Percentiles rank a stretch among this genome's conserved stretches.
phyloP scores from a whole-genome alignment of 2,113 vertebrate species.

The Pseudorectes ferrugineus region DNA sequence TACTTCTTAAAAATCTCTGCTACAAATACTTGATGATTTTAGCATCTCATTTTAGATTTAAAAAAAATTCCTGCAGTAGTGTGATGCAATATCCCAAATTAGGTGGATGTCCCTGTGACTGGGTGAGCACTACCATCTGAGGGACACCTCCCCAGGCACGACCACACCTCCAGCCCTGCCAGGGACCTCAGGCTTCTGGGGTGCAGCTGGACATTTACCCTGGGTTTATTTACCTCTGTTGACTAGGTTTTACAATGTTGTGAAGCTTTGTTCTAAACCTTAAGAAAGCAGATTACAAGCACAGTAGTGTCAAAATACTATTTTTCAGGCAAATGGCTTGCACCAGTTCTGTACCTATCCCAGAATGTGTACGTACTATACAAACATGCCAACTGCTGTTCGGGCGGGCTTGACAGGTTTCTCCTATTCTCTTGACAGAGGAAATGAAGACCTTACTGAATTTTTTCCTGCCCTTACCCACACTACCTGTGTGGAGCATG shows the following conservation, averaged over 20 bases:
- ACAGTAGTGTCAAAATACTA: not conserved
- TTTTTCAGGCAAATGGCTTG: not conserved
- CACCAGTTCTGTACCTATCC: not conserved
- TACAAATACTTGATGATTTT: not conserved
- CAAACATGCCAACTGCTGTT: not conserved
- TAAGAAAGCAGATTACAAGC: not conserved
- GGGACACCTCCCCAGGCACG: accelerated
- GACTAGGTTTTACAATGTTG: not conserved
- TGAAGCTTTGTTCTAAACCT: not conserved
- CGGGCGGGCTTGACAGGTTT: accelerated
- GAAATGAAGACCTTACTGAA: not conserved
- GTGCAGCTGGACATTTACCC: not conserved
- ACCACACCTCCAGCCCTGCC: accelerated
- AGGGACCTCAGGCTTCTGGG: not conserved
- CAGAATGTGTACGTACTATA: accelerated
- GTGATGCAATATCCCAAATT: not conserved
- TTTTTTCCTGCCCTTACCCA: not conserved
- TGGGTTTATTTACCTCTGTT: not conserved
- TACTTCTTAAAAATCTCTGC: not conserved
- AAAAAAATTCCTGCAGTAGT: not conserved
- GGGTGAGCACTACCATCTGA: not conserved
- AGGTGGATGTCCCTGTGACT: accelerated
- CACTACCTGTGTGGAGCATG: not conserved
- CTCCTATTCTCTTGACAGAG: not conserved
- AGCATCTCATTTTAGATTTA: not conserved